Evolutionary conservation across 2,888 invertebrate species (phyloP).

Genomic region (Xylota segnis): DNA sequence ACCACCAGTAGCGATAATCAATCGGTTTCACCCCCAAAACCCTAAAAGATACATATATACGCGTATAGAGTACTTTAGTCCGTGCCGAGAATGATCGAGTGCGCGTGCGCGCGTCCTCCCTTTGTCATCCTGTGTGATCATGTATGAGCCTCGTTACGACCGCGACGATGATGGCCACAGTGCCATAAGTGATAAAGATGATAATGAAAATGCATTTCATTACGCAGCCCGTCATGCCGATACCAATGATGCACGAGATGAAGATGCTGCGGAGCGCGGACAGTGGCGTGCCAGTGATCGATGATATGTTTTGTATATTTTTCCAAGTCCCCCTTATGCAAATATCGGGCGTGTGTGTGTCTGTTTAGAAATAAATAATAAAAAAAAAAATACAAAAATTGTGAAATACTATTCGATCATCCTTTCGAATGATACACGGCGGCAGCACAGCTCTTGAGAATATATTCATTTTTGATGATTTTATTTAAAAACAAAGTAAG

Average conservation of each 20-base stretch:
- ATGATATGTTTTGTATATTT: not conserved
- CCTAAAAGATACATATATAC: too few species aligned
- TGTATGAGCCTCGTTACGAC: constrained; percentile 12
- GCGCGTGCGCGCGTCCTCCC: constrained; percentile 32
- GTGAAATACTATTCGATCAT: constrained; percentile 5
- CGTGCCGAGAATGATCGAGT: not conserved
- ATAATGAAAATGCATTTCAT: constrained; percentile 48
- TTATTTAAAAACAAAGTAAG: constrained; percentile 52
- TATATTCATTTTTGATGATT: constrained; percentile 35
- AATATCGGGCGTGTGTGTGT: not conserved
- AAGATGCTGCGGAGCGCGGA: not conserved
- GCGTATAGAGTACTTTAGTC: too few species aligned
- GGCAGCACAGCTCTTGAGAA: not conserved
- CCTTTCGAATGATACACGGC: not conserved
- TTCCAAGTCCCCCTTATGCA: not conserved
- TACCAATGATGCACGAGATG: constrained; percentile 1
- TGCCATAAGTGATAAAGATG: constrained; percentile 50
- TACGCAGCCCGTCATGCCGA: not conserved
- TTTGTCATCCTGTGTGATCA: constrained; percentile 26
- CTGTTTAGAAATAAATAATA: too few species aligned
- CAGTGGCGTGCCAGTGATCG: constrained; percentile 24
- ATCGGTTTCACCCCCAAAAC: constrained; percentile 1
- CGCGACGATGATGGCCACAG: constrained; percentile 25
- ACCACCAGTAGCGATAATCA: constrained; percentile 7
- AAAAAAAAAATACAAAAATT: not conserved